Base-by-base conservation (phyloP, 2,888 invertebrate genomes). In the Folsomia candida region DNA sequence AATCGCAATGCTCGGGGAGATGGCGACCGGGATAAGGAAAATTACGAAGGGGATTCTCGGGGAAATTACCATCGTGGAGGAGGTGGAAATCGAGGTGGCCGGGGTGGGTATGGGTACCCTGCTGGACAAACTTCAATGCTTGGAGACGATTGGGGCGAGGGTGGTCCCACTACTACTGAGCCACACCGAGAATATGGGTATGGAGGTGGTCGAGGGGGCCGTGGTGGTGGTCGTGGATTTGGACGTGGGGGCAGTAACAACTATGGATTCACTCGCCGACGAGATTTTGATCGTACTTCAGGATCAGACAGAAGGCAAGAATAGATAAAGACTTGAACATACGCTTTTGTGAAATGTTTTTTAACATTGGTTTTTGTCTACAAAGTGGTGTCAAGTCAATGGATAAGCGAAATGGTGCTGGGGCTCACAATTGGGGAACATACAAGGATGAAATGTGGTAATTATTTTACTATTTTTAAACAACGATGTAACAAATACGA, bases 371-470 rank as follows among this genome's bases (percentile, higher is more conserved):
- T 14, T 9, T 9, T 47, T 4, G 25, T 6, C n/a, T 25, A 60
- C 60, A 22, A 85, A 88, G 88, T 82, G 94, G 95, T 81, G 90
- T 96, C 77, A 96, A 96, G 85, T 88, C 94, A 76, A 88, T 93
- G 81, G 95, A 96, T 84, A 97, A 97, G 86, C 91, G 93, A 80
- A 95, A 96, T 81, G 96, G 96, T 80, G 92, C 89, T 83, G 97
- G 96, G 77, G 90, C 94, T 79, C 94, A 94, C 84, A 97, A 97
- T 86, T 97, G 97, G 96, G 95, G 96, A 81, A 92, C 91, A 77
- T 88, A 92, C 81, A 92, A 92, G 85, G 94, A 96, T 84, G 93
- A n/a, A 18, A 22, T 20, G 54, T 47, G 18, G 18, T 9, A 47
- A 47, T 11, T 11, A 47, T 47, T n/a, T n/a, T n/a, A n/a, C n/a